Conservation (phyloP, 2,888 invertebrate genomes). For the Caenorhabditis zanzibari region DNA sequence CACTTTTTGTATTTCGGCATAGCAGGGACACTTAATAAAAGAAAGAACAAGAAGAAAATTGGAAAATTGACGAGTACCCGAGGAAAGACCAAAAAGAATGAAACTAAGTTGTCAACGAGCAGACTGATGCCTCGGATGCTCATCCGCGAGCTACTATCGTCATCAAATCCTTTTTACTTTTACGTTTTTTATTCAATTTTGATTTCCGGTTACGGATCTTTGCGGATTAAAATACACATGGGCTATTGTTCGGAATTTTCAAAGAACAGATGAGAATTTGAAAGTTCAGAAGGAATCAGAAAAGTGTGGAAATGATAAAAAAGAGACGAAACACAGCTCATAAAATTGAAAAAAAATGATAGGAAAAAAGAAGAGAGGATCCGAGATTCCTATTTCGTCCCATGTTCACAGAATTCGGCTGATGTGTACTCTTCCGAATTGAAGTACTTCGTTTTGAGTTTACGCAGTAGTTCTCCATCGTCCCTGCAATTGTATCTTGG, state of each 20-base stretch:
- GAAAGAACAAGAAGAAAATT: conserved; percentile 4
- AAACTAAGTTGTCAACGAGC: conserved; percentile 23
- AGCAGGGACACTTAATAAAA: conserved; percentile 2
- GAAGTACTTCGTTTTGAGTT: conserved; percentile 72
- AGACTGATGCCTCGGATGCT: conserved; percentile 20
- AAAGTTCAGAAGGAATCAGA: neutral
- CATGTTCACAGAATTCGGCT: conserved; percentile 63
- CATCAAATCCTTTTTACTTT: conserved; percentile 45
- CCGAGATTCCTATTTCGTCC: conserved; percentile 37
- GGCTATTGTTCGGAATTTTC: conserved; percentile 23
- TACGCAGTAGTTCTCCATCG: conserved; percentile 62
- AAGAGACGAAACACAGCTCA: conserved; percentile 8
- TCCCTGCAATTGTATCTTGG: conserved; percentile 47
- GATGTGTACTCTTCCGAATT: conserved; percentile 73
- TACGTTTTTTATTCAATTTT: conserved; percentile 21
- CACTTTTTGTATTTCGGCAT: conserved; percentile 1
- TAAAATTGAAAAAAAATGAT: conserved; percentile 6
- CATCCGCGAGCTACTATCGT: conserved; percentile 35
- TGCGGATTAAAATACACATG: conserved; percentile 13
- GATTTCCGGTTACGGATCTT: conserved; percentile 48
- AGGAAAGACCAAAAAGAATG: conserved; percentile 20
- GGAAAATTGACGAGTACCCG: conserved; percentile 4
- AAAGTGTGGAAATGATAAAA: neutral
- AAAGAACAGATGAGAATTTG: conserved; percentile 11
- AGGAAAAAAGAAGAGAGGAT: conserved; percentile 7